Percentiles rank a stretch among this genome's conserved stretches.
These are phyloP conservation scores for Calycopis cecrops DNA, from an alignment of 1,140 invertebrate species.

Conservation along the genomic window DNA sequence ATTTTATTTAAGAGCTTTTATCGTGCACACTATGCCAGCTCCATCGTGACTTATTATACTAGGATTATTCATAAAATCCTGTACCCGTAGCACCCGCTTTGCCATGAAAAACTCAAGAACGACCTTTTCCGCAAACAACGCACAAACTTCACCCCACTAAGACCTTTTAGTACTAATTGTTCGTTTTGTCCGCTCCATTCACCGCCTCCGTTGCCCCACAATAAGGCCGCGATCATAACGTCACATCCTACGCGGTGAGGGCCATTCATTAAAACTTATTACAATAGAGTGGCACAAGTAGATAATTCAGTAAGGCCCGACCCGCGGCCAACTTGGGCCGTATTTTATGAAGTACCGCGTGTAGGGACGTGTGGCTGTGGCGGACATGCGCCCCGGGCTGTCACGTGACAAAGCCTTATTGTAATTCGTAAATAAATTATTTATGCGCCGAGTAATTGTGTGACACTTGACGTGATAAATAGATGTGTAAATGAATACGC, in stretches of 20 bases:
- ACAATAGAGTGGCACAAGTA: conserved; percentile 45
- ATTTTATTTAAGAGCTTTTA: too few species aligned
- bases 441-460: conserved; percentile 1
- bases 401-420: too few species aligned
- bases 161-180: conserved; percentile 2
- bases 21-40: too few species aligned
- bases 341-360: conserved; percentile 41
- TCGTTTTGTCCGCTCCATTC: not conserved
- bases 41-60: too few species aligned
- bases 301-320: conserved; percentile 54
- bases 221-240: too few species aligned
- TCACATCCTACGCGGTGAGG: conserved; percentile 8
- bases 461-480: not conserved
- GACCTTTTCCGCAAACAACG: too few species aligned
- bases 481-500: too few species aligned
- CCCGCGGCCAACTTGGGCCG: conserved; percentile 35
- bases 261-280: conserved; percentile 52
- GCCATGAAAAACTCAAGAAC: too few species aligned
- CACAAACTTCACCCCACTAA: too few species aligned
- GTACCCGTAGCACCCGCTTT: too few species aligned
- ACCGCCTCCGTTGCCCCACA: not conserved
- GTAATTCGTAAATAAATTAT: too few species aligned
- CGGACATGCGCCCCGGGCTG: not conserved
- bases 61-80: too few species aligned
- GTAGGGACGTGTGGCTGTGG: conserved; percentile 16